phyloP scores from a whole-genome alignment of 2,113 vertebrate genomes.

The Paramormyrops kingsleyae region DNA sequence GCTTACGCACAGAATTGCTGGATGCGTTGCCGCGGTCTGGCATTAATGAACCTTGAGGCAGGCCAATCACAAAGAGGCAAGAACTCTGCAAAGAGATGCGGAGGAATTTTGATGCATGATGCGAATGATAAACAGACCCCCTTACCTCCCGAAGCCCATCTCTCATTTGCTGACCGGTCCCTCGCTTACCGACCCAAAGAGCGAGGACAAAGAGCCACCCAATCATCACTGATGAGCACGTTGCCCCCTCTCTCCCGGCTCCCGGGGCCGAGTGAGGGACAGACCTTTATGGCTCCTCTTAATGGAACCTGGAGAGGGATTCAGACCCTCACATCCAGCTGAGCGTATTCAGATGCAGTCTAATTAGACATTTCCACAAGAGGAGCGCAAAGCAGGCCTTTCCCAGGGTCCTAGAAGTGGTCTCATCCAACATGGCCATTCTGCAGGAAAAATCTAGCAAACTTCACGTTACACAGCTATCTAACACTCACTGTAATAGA shows the following conservation, averaged over 20 bases:
- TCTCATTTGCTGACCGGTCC: neutral
- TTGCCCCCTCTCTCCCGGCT: neutral
- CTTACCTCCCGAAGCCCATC: neutral
- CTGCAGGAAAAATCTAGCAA: neutral
- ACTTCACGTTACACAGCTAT: neutral
- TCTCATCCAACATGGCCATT: neutral
- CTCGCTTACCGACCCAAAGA: neutral
- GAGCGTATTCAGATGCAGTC: slow-evolving; percentile 7
- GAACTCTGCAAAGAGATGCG: neutral
- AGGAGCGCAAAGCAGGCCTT: neutral
- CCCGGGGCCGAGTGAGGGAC: neutral
- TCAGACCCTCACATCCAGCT: neutral
- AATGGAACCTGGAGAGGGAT: neutral
- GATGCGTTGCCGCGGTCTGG: neutral
- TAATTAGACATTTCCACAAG: slow-evolving; percentile 2
- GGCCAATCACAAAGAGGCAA: neutral
- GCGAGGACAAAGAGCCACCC: neutral
- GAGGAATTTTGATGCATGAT: neutral
- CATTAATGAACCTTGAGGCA: neutral
- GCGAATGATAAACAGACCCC: neutral
- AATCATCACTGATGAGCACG: slow-evolving; percentile 6
- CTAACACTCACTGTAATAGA: neutral
- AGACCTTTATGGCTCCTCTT: slow-evolving; percentile 7
- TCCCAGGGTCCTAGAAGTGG: neutral
- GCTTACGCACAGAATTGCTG: neutral